phyloP scores from a whole-genome alignment of 2,888 invertebrate species.

The Athetis lepigone region DNA sequence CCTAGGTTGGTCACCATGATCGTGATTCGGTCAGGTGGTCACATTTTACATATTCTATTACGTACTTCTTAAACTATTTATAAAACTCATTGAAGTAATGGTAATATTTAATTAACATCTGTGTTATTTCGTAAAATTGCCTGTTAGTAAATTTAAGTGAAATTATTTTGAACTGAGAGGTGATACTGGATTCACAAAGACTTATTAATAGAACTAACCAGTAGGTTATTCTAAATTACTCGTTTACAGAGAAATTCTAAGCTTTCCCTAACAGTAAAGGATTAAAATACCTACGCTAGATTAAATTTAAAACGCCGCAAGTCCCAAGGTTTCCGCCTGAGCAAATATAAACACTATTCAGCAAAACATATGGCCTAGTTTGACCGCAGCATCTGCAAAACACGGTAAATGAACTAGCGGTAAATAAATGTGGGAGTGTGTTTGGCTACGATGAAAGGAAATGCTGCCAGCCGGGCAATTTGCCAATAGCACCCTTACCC shows the following conservation, averaged over 20 bases:
- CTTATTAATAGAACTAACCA: no score
- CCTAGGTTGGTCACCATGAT: no score
- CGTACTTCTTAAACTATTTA: no score
- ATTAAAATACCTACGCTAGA: background rate
- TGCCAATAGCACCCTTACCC: conserved; percentile 41
- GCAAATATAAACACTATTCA: background rate
- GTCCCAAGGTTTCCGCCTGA: background rate
- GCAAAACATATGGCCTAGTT: conserved; percentile 13
- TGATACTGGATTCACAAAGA: no score
- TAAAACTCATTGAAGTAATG: no score
- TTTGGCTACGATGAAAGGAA: conserved; percentile 39
- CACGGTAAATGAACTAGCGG: conserved; percentile 22
- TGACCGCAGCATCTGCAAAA: conserved; percentile 11
- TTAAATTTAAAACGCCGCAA: background rate
- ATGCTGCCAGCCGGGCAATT: conserved; percentile 40
- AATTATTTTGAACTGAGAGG: no score
- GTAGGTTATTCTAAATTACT: no score
- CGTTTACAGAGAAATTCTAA: background rate
- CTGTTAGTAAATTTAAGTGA: no score
- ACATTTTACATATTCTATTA: no score
- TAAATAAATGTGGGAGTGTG: conserved; percentile 32
- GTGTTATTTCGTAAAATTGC: no score
- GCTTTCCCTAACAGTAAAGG: background rate
- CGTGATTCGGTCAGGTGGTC: no score
- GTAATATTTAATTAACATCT: no score